Evolutionary conservation across 2,888 invertebrate genomes (phyloP).

Genomic region (Cecidostiba fungosa): DNA sequence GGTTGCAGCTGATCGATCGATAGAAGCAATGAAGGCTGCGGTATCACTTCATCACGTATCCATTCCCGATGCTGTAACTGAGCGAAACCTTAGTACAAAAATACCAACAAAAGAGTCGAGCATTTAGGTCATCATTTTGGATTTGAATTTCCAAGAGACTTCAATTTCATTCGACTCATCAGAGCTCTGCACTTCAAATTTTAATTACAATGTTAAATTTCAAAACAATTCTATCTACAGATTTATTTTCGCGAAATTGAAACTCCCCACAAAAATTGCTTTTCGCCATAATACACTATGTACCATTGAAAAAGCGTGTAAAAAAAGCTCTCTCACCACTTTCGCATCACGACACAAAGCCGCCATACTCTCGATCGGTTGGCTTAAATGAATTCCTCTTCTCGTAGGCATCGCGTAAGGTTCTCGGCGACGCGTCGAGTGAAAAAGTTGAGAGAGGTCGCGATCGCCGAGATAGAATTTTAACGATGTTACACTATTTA

Average conservation of each 20-base stretch:
- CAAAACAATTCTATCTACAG: too few relatives aligned
- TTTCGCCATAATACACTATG: too few relatives aligned
- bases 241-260: too few relatives aligned
- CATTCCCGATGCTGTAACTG: neutral
- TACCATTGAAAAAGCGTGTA: too few relatives aligned
- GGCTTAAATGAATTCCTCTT: neutral
- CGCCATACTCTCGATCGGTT: neutral
- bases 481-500: conserved; percentile 26
- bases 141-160: neutral
- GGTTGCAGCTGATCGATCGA: too few relatives aligned
- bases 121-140: neutral
- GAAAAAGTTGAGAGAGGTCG: neutral
- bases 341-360: neutral
- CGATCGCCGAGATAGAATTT: conserved; percentile 12
- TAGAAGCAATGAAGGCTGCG: neutral
- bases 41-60: neutral
- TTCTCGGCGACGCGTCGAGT: neutral
- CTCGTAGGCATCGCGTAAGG: neutral
- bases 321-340: neutral
- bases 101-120: neutral
- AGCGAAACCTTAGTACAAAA: neutral
- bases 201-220: too few relatives aligned
- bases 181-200: neutral
- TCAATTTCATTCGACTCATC: neutral
- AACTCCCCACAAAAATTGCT: too few relatives aligned